Percentiles rank a stretch among this genome's conserved stretches.
These are phyloP conservation scores for Muscicapa adusta DNA, from an alignment of 2,113 vertebrate genomes.

Conservation along the genomic window DNA sequence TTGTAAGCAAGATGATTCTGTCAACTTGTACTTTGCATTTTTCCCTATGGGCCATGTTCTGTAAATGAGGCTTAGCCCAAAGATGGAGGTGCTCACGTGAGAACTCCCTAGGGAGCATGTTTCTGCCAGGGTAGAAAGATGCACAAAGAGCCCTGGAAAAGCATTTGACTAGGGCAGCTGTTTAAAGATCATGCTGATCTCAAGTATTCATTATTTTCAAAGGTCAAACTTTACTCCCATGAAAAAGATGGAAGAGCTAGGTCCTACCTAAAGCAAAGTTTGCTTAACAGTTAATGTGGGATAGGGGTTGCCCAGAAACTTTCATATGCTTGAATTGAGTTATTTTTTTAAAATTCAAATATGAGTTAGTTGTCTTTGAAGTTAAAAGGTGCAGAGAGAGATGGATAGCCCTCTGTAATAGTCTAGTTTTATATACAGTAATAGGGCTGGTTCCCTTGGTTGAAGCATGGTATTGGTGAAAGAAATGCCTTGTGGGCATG, in stretches of 20 bases:
- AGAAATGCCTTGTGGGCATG: slow-evolving; percentile 25
- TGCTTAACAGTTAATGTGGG: neutral
- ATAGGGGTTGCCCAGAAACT: neutral
- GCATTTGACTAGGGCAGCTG: neutral
- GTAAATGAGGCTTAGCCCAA: neutral
- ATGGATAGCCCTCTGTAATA: slow-evolving; percentile 13
- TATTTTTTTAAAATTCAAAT: neutral
- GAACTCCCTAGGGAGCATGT: neutral
- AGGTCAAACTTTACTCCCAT: neutral
- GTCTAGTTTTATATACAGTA: slow-evolving; percentile 39
- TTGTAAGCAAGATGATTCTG: neutral
- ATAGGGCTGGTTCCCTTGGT: slow-evolving; percentile 57
- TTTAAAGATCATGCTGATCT: neutral
- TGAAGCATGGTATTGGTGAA: slow-evolving; percentile 15
- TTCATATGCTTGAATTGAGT: neutral
- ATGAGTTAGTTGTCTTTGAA: neutral
- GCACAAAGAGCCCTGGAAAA: neutral
- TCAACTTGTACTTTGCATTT: neutral
- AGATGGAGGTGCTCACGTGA: neutral
- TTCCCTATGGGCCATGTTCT: neutral
- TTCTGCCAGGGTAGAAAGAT: neutral
- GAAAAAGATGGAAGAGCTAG: neutral
- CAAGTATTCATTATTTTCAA: neutral
- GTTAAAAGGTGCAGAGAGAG: neutral
- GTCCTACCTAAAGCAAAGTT: neutral